Evolutionary conservation across 2,113 vertebrate species (phyloP).

Genomic region (Gnathonemus echidnorhynchus): DNA sequence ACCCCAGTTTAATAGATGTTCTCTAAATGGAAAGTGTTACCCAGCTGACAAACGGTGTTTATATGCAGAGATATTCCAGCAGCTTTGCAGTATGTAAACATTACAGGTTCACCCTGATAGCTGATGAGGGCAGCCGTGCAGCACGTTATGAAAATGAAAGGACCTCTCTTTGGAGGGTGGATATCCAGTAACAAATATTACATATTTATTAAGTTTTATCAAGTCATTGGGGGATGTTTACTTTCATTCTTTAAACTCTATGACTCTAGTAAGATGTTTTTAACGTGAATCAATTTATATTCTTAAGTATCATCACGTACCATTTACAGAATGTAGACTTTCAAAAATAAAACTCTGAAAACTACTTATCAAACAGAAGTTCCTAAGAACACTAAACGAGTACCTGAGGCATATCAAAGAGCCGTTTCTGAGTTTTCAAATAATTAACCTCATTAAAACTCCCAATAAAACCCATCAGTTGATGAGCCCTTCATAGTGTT

Average conservation of each 20-base stretch:
- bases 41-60: not conserved
- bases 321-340: not conserved
- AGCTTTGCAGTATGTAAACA: not conserved
- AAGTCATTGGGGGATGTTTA: not conserved
- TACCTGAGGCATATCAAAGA: not conserved
- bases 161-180: not conserved
- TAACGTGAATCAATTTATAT: not conserved
- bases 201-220: not conserved
- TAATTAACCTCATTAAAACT: conserved; percentile 17
- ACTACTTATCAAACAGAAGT: not conserved
- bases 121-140: not conserved
- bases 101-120: not conserved
- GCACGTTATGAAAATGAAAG: not conserved
- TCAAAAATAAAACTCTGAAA: not conserved
- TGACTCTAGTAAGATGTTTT: not conserved
- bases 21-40: not conserved
- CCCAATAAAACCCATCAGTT: not conserved
- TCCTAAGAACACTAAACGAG: not conserved
- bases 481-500: not conserved
- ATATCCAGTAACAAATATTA: not conserved
- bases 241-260: not conserved
- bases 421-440: conserved; percentile 12
- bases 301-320: not conserved
- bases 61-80: not conserved
- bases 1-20: not conserved